Evolutionary conservation across 2,888 invertebrate species (phyloP).

Genomic region (Tubulanus polymorphus): DNA sequence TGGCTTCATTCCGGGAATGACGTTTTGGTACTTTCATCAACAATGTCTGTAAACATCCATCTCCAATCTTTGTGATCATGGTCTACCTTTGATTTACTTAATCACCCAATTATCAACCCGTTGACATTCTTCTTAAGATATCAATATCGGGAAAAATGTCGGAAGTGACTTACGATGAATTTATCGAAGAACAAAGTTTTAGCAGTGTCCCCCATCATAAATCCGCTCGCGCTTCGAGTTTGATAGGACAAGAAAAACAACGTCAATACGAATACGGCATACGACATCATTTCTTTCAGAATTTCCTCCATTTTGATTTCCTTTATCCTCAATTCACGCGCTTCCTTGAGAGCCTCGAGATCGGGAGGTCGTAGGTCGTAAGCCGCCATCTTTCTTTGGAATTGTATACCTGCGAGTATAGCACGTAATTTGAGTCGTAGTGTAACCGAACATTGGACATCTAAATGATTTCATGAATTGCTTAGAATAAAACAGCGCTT

Average conservation of each 20-base stretch:
- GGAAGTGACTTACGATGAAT: neutral
- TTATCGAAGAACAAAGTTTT: constrained; percentile 33
- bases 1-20: no score
- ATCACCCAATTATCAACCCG: neutral
- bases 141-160: constrained; percentile 6
- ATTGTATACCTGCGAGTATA: no score
- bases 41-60: no score
- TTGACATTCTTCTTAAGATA: constrained; percentile 5
- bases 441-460: no score
- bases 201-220: constrained; percentile 33
- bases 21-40: no score
- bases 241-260: constrained; percentile 53
- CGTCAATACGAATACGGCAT: constrained; percentile 47
- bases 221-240: constrained; percentile 43
- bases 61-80: no score
- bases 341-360: constrained; percentile 31
- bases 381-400: constrained; percentile 37
- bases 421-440: no score
- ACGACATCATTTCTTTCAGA: constrained; percentile 43
- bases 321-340: constrained; percentile 38
- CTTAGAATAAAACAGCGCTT: no score
- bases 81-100: no score
- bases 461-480: no score
- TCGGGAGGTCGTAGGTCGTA: constrained; percentile 42
- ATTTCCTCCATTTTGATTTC: constrained; percentile 51